Conservation (phyloP, 30 jellyfish, hydroid and myxozoan genomes). For the Cassiopea xamachana region DNA sequence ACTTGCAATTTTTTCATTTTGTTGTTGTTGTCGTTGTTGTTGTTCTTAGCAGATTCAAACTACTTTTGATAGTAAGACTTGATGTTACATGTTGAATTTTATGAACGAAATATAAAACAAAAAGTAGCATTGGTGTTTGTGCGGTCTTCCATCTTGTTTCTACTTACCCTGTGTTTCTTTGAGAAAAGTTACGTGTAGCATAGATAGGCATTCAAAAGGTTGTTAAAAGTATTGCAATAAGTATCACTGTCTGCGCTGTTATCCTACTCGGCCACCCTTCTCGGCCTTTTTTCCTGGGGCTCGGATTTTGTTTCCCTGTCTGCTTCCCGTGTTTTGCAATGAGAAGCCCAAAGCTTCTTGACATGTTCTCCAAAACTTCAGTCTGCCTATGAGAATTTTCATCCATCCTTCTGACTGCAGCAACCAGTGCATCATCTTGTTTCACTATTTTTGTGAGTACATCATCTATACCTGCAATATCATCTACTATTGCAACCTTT, state of each 20-base stretch:
- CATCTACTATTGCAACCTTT: neutral
- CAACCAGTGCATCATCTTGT: conserved; percentile 16
- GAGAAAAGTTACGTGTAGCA: no score
- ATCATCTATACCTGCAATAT: neutral
- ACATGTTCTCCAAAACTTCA: neutral
- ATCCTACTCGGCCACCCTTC: neutral
- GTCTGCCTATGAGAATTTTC: conserved; percentile 16
- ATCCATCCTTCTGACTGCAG: conserved; percentile 12
- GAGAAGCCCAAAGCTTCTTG: neutral
- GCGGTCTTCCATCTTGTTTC: no score
- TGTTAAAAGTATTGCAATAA: no score
- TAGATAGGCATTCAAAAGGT: no score
- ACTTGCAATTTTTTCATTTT: no score
- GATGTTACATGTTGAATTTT: no score
- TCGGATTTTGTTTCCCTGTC: neutral
- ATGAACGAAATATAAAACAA: no score
- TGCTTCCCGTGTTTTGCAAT: neutral
- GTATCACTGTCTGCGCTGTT: neutral
- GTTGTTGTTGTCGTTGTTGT: no score
- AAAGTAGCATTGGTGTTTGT: no score
- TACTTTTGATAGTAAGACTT: no score
- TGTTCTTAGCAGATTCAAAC: no score
- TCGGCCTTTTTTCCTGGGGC: neutral
- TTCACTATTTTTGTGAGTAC: neutral
- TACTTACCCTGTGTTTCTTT: no score